Base-by-base conservation (phyloP, 2,113 vertebrate species). In the Amphiprion ocellaris region DNA sequence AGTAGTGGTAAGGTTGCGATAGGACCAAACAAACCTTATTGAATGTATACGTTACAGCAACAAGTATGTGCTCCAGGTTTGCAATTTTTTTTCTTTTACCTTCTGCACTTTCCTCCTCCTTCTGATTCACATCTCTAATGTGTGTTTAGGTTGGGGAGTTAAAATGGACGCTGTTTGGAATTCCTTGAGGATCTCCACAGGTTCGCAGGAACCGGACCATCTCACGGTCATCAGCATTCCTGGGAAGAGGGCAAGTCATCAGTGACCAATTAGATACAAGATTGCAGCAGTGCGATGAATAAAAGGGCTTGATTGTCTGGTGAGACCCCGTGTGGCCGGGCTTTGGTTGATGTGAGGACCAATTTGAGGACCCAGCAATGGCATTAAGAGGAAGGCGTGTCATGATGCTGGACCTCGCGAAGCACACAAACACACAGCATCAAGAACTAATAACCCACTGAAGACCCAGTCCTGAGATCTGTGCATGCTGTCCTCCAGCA, bases 221-320 rank as follows among this genome's bases (percentile, higher is more conserved):
- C 56, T 92, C 88, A 82, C 90, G 92, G 93, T 95, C 95, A 96
- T 95, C 95, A 96, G 91, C 92, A 94, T 84, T 68, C 92, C 92
- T 88, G 90, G 90, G 93, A 93, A 92, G 93, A 95, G 81, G 93
- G 92, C 93, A 95, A 95, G 92, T 95, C 96, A 97, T 96, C 73
- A 71, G 96, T 96, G 96, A 96, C 96, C 96, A 96, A 97, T 97
- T 97, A 96, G 94, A 92, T 87, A 87, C 89, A 94, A 85, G 92
- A 94, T 93, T 95, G 94, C 94, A 94, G 94, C 94, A 91, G 92
- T 11, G 92, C 88, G 92, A 93, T 91, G 94, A 94, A 92, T 91
- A 94, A 94, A 95, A 93, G 90, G 87, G 80, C 93, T 90, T 94
- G 96, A 93, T 94, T 96, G 95, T 96, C 91, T 91, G 91, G 84